These are phyloP conservation scores for Zaprionus lineosus DNA, from an alignment of 2,888 invertebrate species.

Conservation along the genomic window DNA sequence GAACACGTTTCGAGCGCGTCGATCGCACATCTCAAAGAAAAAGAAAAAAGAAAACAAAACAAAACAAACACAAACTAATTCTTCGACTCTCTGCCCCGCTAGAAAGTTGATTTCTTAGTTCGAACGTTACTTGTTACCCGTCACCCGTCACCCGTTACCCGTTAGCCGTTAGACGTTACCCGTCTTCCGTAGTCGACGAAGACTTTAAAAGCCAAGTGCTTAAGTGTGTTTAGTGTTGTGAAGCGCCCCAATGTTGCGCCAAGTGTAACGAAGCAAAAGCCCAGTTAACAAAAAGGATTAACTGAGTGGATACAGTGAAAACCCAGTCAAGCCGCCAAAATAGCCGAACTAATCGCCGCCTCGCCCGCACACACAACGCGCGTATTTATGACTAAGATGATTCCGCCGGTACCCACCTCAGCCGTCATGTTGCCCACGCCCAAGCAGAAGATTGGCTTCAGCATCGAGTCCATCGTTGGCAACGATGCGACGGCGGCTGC, in stretches of 20 bases:
- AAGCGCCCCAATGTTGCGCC: conserved; percentile 49
- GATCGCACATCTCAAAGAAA: conserved; percentile 47
- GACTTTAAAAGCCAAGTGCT: conserved; percentile 23
- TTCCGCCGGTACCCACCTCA: conserved; percentile 97
- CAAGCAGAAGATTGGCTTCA: conserved; percentile 97
- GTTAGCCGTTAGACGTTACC: neutral
- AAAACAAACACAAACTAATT: neutral
- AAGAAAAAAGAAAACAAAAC: conserved; percentile 10
- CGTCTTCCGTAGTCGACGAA: conserved; percentile 1
- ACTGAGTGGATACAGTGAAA: conserved; percentile 7
- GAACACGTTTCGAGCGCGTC: conserved; percentile 78
- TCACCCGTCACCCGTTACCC: conserved; percentile 1
- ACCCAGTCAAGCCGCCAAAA: conserved; percentile 60
- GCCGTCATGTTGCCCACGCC: conserved; percentile 93
- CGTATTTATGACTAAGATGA: conserved; percentile 87
- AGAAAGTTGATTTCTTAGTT: conserved; percentile 58
- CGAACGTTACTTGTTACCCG: no score
- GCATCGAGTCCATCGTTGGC: conserved; percentile 96
- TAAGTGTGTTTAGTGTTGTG: conserved; percentile 35
- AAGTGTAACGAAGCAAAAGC: conserved; percentile 31
- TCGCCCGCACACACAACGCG: conserved; percentile 64
- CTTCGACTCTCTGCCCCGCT: conserved; percentile 18
- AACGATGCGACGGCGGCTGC: conserved; percentile 82
- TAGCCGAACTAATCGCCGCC: conserved; percentile 72
- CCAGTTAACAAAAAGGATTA: conserved; percentile 36